Conservation (phyloP, 2,888 invertebrate species). For the Patella depressa region DNA sequence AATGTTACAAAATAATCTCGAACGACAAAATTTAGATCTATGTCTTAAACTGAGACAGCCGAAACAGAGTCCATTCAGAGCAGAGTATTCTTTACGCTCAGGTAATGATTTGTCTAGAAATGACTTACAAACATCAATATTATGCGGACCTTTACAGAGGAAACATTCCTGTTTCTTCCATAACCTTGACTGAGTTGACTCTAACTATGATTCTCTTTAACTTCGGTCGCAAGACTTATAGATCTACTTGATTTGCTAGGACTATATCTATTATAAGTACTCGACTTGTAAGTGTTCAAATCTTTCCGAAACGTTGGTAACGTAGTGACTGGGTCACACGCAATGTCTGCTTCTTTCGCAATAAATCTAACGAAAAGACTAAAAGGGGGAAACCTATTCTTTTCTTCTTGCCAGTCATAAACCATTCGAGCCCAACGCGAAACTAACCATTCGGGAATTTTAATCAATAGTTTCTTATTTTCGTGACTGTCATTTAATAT, state of each 20-base stretch:
- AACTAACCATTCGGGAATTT: conserved; percentile 31
- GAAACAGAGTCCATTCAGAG: conserved; percentile 20
- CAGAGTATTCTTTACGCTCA: conserved; percentile 19
- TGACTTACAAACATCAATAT: conserved; percentile 13
- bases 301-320: neutral
- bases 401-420: conserved; percentile 1
- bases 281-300: neutral
- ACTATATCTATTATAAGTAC: neutral
- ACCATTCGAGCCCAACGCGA: conserved; percentile 22
- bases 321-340: conserved; percentile 15
- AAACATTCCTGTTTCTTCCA: neutral
- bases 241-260: neutral
- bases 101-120: conserved; percentile 9
- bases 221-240: neutral
- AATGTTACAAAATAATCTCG: conserved; percentile 21
- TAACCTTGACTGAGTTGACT: too few relatives aligned
- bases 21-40: conserved; percentile 27
- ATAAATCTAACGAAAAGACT: conserved; percentile 8
- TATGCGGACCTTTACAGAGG: conserved; percentile 7
- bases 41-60: conserved; percentile 41
- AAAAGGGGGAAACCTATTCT: conserved; percentile 6
- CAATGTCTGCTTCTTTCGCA: conserved; percentile 17
- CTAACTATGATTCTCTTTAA: too few relatives aligned
- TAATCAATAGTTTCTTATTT: conserved; percentile 26
- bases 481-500: conserved; percentile 12